Conservation (phyloP, 2,888 invertebrate species). For the Caenorhabditis auriculariae region DNA sequence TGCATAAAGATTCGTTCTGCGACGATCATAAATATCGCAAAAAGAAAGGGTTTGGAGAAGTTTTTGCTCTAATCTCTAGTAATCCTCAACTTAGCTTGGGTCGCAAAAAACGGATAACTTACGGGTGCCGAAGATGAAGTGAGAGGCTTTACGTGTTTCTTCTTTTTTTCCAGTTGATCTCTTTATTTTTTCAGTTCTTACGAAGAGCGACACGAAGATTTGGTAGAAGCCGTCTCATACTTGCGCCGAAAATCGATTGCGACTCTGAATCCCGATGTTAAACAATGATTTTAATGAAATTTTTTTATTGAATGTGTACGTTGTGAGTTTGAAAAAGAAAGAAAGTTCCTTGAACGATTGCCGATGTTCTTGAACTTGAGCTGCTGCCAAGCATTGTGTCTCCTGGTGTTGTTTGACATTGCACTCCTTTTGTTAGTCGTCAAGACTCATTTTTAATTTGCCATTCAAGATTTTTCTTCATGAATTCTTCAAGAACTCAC, state of each 20-base stretch:
- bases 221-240: conserved; percentile 53
- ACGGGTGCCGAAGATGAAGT: neutral
- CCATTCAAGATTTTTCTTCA: neutral
- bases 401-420: too few relatives aligned
- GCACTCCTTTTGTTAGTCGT: too few relatives aligned
- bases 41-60: conserved; percentile 1
- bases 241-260: conserved; percentile 48
- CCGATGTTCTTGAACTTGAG: too few relatives aligned
- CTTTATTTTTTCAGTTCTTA: neutral
- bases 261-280: conserved; percentile 3
- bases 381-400: too few relatives aligned
- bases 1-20: too few relatives aligned
- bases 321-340: too few relatives aligned
- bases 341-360: too few relatives aligned
- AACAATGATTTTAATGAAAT: neutral
- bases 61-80: neutral
- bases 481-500: neutral
- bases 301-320: too few relatives aligned
- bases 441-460: neutral
- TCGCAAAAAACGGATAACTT: neutral
- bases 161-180: neutral
- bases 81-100: neutral
- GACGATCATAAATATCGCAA: too few relatives aligned
- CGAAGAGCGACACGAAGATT: conserved; percentile 24
- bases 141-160: neutral